Evolutionary conservation across 2,888 invertebrate species (phyloP), one percentile per base, ranked within the genome.

Genomic region (Lamproptera curius): DNA sequence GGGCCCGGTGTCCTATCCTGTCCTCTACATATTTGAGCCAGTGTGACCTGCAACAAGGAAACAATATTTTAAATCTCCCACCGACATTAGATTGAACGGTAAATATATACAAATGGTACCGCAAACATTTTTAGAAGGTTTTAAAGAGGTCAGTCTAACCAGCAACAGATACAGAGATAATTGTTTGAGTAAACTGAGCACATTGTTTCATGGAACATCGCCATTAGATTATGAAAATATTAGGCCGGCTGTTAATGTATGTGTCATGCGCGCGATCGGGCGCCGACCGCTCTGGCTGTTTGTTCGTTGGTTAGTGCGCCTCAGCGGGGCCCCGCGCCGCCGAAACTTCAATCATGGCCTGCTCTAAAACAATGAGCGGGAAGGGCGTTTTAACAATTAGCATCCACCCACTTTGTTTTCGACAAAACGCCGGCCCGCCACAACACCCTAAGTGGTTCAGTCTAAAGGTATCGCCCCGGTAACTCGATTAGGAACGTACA

Each of bases 21-120:
- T 14, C 94, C 94, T 52, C 96, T 92, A 68, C 95, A 95, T 53
- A 97, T 91, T 65, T 95, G 95, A 52, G 95, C 92, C 58, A 97
- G 86, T 42, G 93, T 92, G 63, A 94, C 90, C 95, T 95, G 90
- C 11, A 85, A 86, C 75, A 82, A 76, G 52, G 59, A 57, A 62
- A 57, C 46, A 55, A 58, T 46, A 20, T 59, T 63, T 65, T 54
- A 61, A 70, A 64, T 62, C 60, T 56, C 58, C 62, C 62, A 57
- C 60, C 60, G 59, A 62, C 59, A 61, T 57, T 53, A 58, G 46
- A 56, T 40, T 43, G 50, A 50, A 57, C 61, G 62, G 58, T 55
- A 58, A 64, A 58, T 56, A 62, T 65, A 72, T 69, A 73, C 43
- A 68, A 72, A 67, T 70, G 66, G 66, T 65, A 76, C 71, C 63